Evolutionary conservation across 2,797 vertebrate species (phyloP).

Genomic region (Onychomys leucogaster): DNA sequence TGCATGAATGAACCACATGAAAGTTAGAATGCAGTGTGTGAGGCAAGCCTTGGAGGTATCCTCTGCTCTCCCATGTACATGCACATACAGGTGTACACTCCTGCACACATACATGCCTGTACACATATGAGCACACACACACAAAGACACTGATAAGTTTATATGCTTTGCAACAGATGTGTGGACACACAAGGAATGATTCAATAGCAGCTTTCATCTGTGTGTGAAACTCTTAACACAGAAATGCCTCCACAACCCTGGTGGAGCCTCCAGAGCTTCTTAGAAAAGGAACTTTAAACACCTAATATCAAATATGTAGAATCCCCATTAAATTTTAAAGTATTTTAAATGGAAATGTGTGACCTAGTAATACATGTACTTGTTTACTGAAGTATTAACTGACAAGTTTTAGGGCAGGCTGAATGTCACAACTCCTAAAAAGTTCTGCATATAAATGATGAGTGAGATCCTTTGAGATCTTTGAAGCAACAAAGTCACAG

Average conservation of each 20-base stretch:
- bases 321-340: slow-evolving; percentile 18
- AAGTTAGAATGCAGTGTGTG: not conserved
- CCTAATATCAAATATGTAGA: not conserved
- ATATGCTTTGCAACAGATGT: not conserved
- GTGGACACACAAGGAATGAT: not conserved
- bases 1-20: not conserved
- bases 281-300: slow-evolving; percentile 25
- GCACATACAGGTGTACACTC: not conserved
- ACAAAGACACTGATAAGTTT: slow-evolving; percentile 17
- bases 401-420: not conserved
- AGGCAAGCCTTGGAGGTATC: not conserved
- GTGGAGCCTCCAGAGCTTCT: not conserved
- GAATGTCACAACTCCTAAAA: not conserved
- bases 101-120: too few species aligned
- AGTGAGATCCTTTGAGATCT: not conserved
- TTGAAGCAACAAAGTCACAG: slow-evolving; percentile 12
- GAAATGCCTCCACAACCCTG: not conserved
- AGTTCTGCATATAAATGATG: not conserved
- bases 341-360: slow-evolving; percentile 36
- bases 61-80: not conserved
- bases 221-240: not conserved
- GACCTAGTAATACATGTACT: not conserved
- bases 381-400: slow-evolving; percentile 30
- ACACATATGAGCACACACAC: not conserved
- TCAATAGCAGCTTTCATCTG: not conserved